These are phyloP conservation scores for Sebastes minor DNA, from an alignment of 2,797 vertebrate genomes.

Conservation along the genomic window DNA sequence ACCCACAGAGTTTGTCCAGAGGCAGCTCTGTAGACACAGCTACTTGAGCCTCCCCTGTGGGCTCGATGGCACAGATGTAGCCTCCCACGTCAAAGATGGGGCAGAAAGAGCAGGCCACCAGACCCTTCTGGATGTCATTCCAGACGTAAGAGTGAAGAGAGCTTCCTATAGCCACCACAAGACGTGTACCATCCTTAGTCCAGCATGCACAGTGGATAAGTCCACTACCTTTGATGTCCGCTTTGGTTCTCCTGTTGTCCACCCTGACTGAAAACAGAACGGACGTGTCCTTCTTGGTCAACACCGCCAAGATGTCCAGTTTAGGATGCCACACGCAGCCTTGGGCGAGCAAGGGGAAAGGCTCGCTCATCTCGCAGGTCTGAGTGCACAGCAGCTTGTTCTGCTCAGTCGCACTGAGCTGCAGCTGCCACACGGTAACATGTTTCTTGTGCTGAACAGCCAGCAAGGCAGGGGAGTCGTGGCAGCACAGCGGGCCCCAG, in stretches of 20 bases:
- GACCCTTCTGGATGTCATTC: constrained; percentile 89
- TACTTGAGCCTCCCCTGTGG: constrained; percentile 85
- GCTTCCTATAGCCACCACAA: constrained; percentile 91
- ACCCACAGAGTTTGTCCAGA: constrained; percentile 89
- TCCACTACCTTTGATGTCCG: constrained; percentile 83
- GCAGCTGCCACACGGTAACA: constrained; percentile 91
- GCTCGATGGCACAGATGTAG: constrained; percentile 86
- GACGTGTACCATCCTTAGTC: constrained; percentile 91
- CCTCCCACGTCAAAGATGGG: constrained; percentile 90
- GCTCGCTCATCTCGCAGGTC: constrained; percentile 91
- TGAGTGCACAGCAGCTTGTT: constrained; percentile 89
- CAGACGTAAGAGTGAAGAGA: constrained; percentile 91
- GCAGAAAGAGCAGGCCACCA: constrained; percentile 87
- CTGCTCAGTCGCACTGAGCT: constrained; percentile 83
- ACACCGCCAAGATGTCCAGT: constrained; percentile 86
- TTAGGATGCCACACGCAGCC: constrained; percentile 97
- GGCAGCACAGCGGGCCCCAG: constrained; percentile 86
- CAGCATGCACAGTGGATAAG: constrained; percentile 93
- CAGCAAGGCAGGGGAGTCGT: constrained; percentile 84
- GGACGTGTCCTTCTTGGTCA: constrained; percentile 90
- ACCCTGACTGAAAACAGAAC: constrained; percentile 86
- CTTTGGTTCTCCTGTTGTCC: constrained; percentile 86
- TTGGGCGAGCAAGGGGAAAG: constrained; percentile 89
- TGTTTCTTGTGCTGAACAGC: constrained; percentile 94
- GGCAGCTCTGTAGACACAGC: constrained; percentile 92